A percentile compares a stretch with the other conserved stretches of the same genome.
These are phyloP conservation scores for Acanthosepion lycidas DNA, from an alignment of 2,888 invertebrate genomes.

Conservation along the genomic window DNA sequence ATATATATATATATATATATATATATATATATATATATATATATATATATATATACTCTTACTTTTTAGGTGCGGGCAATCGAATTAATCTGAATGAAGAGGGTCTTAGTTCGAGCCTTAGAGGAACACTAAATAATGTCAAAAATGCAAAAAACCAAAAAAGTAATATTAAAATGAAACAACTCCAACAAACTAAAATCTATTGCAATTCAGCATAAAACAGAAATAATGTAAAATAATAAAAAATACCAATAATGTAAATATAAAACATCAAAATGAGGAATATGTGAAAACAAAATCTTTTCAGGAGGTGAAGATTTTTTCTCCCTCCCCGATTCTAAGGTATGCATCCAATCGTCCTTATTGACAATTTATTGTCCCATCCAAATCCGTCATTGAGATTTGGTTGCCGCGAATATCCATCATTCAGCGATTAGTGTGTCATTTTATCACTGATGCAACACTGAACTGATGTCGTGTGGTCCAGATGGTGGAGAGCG, in stretches of 20 bases:
- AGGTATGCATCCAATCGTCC: neutral
- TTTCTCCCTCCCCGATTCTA: neutral
- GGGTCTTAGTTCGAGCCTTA: neutral
- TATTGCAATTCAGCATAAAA: too few species aligned
- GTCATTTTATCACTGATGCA: neutral
- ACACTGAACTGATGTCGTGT: neutral
- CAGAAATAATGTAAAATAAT: neutral
- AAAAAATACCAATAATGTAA: neutral
- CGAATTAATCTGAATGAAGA: conserved; percentile 6
- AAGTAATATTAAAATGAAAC: neutral
- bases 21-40: neutral
- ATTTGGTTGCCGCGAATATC: neutral
- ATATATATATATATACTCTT: neutral
- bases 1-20: neutral
- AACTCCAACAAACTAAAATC: too few species aligned
- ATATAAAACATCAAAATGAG: neutral
- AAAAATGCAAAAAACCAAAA: neutral
- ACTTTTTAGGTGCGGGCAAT: neutral
- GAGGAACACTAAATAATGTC: neutral
- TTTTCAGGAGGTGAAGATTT: neutral
- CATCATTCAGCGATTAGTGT: neutral
- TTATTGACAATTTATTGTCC: neutral
- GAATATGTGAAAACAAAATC: neutral
- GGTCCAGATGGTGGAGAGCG: neutral
- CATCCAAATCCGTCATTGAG: neutral